These are phyloP conservation scores for Tonatia bakeri DNA, from an alignment of 2,113 vertebrate genomes.

Conservation along the genomic window DNA sequence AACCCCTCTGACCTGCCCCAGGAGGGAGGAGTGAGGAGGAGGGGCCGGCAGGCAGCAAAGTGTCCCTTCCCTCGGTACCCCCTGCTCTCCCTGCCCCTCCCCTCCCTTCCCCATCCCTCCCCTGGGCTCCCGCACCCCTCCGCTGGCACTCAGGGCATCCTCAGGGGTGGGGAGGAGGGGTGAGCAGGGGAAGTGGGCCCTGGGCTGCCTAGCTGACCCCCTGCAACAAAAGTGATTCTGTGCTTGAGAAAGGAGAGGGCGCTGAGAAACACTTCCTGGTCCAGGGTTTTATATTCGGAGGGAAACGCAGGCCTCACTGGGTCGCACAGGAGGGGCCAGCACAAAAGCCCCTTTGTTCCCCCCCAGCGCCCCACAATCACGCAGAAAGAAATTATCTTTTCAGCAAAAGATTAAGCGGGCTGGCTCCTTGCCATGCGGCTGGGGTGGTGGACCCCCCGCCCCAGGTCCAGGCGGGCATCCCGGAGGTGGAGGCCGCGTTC, in stretches of 20 bases:
- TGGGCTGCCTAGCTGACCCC: background rate
- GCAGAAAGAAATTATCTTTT: constrained; percentile 65
- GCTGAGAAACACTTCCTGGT: background rate
- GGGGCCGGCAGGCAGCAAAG: no score
- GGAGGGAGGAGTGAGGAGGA: background rate
- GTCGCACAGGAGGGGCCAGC: background rate
- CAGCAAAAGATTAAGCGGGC: constrained; percentile 44
- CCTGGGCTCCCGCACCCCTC: background rate
- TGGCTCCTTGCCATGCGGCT: background rate
- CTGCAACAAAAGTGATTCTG: background rate
- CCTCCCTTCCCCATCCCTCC: no score
- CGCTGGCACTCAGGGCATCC: background rate
- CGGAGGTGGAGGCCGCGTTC: background rate
- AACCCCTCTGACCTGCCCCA: background rate
- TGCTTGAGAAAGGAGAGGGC: background rate
- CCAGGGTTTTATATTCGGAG: background rate
- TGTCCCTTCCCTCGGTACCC: no score
- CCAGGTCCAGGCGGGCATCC: background rate
- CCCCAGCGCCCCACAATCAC: background rate
- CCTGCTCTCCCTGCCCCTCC: background rate
- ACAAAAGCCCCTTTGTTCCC: constrained; percentile 71
- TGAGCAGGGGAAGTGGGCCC: background rate
- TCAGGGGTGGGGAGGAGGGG: background rate
- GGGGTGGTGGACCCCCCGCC: background rate
- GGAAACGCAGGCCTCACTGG: background rate